Conservation (phyloP, 2,113 vertebrate species). For the Semnopithecus entellus region DNA sequence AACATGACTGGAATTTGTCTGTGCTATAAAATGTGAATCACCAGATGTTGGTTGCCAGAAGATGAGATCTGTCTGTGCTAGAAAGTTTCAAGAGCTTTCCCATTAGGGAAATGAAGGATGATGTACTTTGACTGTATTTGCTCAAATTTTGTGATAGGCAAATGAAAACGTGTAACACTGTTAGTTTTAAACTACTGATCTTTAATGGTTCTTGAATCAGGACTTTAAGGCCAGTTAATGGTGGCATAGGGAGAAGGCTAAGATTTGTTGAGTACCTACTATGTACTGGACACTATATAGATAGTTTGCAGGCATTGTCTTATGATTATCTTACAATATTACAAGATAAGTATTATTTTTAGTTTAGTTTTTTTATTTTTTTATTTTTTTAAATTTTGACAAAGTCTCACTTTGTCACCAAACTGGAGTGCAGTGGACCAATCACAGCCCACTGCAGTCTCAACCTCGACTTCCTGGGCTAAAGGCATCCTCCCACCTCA, state of each 20-base stretch:
- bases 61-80: slow-evolving; percentile 26
- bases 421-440: background rate
- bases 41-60: slow-evolving; percentile 32
- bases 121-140: background rate
- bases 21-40: slow-evolving; percentile 28
- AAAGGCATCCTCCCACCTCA: background rate
- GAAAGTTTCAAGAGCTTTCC: slow-evolving; percentile 10
- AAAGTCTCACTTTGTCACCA: background rate
- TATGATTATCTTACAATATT: background rate
- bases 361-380: too few species aligned
- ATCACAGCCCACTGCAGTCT: background rate
- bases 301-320: background rate
- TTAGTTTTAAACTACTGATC: background rate
- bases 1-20: slow-evolving; percentile 11
- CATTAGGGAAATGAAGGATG: slow-evolving; percentile 31
- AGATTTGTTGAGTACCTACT: background rate
- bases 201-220: background rate
- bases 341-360: background rate
- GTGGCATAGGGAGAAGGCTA: background rate
- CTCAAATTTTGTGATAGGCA: background rate
- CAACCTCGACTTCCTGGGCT: background rate
- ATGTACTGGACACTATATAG: background rate
- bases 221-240: background rate
- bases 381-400: background rate
- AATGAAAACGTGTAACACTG: background rate